Base-by-base conservation (phyloP, 2,797 vertebrate species). In the Coccyzus lansbergi region DNA sequence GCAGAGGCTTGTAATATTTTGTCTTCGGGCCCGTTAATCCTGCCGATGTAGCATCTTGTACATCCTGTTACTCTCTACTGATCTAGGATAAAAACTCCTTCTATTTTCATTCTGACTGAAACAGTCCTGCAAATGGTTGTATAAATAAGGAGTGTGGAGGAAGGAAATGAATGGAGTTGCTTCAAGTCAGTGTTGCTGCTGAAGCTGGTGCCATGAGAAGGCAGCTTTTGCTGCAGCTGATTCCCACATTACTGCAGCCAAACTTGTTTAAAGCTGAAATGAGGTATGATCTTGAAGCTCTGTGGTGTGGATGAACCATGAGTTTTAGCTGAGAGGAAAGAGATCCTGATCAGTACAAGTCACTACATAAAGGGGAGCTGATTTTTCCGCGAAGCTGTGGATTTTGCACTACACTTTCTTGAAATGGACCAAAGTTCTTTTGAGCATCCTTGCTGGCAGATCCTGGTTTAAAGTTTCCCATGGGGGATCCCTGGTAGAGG, bases 221-320 rank as follows among this genome's bases (percentile, higher is more conserved):
- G 28, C 14, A 29, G 19, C 60, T 28, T 36, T 13, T 22, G 20
- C 64, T 48, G 59, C n/a, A 70, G 25, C 56, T 26, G 48, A 5
- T 49, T 74, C 56, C 70, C 28, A 4, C 1, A 1, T 33, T 52
- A 49, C 36, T 3, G 4, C 63, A 69, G 74, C 33, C 21, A 14
- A 31, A 18, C 9, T 49, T 53, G 1, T 58, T 70, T 34, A 81
- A 72, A 59, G 52, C 34, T 69, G 6, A 51, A 44, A 51, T 4
- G 40, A 58, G 12, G 6, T 25, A 10, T 24, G 44, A 40, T 38
- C 38, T 22, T 58, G 38, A 53, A 67, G 33, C 26, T 42, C n/a
- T 42, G 13, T 0, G 0, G 40, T 3, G 29, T 40, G 63, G 40
- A 12, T 34, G 49, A 21, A 31, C 69, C 11, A 0, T 4, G 3